Evolutionary conservation across 2,113 vertebrate species (phyloP), one percentile per base, ranked within the genome.

Genomic region (Pseudorectes ferrugineus): DNA sequence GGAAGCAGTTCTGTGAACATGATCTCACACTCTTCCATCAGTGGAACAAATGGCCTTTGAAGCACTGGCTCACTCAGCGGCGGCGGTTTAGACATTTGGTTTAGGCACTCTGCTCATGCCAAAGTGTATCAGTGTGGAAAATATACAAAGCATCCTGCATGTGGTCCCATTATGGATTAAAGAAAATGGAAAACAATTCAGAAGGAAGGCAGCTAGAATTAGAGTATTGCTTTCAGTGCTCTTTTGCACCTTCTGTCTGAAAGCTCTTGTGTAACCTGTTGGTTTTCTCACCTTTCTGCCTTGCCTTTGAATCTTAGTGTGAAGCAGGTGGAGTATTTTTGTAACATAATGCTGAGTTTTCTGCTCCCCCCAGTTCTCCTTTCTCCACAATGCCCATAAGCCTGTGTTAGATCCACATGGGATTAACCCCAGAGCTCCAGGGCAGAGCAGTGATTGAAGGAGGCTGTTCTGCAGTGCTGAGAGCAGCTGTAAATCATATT

Each of bases 31-130:
- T 31, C 55, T 49, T 35, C 81, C 74, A 38, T 29, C 73, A 51
- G 38, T 76, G 89, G 92, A 91, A 92, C 58, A 95, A 96, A 88
- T 22, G 66, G 65, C 51, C 74, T 95, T 83, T 85, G 89, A 82
- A 89, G 84, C 52, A 2, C 48, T 45, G 76, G 31, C 75, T 93
- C 68, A 3, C 73, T 75, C 72, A 35, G 88, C 1, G 0, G 6
- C 14, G 7, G 62, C 9, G 10, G 43, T 76, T 85, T 28, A n/a
- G 78, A 74, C 52, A 21, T 78, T 92, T 77, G 63, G 43, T 46
- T 88, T 63, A 57, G 86, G 83, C 46, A 24, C 67, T 36, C 70
- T 82, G 54, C 55, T 89, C 43, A 18, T 85, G 85, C 71, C 92
- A 90, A 17, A 85, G 63, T 45, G 9, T 83, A 87, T 92, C 84